Base-by-base conservation (phyloP, 2,113 vertebrate genomes). In the Oryzias woworae region DNA sequence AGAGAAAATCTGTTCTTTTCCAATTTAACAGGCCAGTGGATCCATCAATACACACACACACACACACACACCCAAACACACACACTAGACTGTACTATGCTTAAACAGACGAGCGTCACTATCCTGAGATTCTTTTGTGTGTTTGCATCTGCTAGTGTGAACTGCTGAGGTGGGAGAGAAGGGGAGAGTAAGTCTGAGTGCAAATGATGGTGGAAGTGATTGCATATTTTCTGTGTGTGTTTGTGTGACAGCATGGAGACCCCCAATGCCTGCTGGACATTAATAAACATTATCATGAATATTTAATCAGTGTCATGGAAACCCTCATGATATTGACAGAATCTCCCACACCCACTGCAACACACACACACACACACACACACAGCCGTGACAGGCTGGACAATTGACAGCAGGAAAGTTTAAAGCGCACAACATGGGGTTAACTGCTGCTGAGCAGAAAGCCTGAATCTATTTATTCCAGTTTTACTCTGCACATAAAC, bases 221-320 rank as follows among this genome's bases (percentile, higher is more conserved):
- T 2, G 17, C 36, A 41, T 43, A 1, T 65, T 8, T 58, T 3
- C 36, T 10, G 50, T 31, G 45, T 52, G 48, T 41, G 46, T 44
- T 57, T 26, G 47, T 66, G 54, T 24, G 51, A 77, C 66, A 78
- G 72, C 48, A 47, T 20, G 62, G 75, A 69, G 73, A 81, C 59
- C 66, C 78, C 78, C 77, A 66, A 75, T 77, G 87, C 83, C 88
- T 83, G 74, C 82, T 71, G 82, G 77, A 83, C 89, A 90, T 89
- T 89, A 90, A 91, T 90, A 92, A 90, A 88, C 88, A 89, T 89
- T 78, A 85, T 90, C 88, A 88, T 91, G 84, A 92, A 91, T 90
- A 77, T 90, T 91, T 91, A 85, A 91, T 88, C 65, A 79, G 51
- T 42, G 62, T 66, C 77, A 74, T 54, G 68, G 73, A 73, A 83